phyloP scores from a whole-genome alignment of 2,113 vertebrate species.

The Noturus placidus region DNA sequence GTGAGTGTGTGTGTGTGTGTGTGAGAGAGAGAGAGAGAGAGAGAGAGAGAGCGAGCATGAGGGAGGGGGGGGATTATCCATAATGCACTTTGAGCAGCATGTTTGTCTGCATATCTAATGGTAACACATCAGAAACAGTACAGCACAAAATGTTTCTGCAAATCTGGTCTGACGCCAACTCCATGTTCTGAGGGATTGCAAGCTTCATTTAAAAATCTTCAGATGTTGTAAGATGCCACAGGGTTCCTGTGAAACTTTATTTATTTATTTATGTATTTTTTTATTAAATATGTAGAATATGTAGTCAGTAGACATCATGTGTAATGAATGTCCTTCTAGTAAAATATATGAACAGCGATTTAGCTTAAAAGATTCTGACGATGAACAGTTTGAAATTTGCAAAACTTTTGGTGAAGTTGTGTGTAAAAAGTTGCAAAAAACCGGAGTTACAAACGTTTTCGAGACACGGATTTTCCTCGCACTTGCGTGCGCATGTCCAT shows the following conservation, averaged over 20 bases:
- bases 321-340: neutral
- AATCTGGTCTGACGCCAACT: constrained; percentile 6
- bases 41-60: too few species aligned
- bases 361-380: neutral
- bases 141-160: neutral
- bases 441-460: too few species aligned
- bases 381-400: neutral
- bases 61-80: too few species aligned
- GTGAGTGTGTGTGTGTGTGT: too few species aligned
- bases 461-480: too few species aligned
- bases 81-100: neutral
- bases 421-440: too few species aligned
- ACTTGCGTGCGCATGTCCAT: too few species aligned
- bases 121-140: neutral
- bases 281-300: too few species aligned
- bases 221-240: neutral
- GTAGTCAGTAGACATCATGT: neutral
- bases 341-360: neutral
- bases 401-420: too few species aligned
- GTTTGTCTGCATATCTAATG: neutral
- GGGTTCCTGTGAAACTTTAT: too few species aligned
- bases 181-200: neutral
- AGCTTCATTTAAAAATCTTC: neutral
- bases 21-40: too few species aligned
- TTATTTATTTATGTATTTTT: neutral